These are phyloP conservation scores for Diabrotica undecimpunctata DNA, from an alignment of 1,140 invertebrate species.

Conservation along the genomic window DNA sequence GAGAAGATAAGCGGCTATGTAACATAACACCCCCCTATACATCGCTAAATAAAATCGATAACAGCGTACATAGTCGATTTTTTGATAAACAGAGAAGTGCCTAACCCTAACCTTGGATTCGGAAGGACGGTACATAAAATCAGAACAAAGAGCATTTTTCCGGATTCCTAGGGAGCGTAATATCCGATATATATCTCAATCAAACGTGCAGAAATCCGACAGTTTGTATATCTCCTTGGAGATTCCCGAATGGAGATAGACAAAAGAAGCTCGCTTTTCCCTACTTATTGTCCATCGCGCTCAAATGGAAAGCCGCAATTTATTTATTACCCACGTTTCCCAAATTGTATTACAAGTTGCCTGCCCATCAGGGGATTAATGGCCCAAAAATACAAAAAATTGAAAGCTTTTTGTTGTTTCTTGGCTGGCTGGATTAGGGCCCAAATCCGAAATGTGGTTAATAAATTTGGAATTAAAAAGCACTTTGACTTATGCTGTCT, in stretches of 20 bases:
- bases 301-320: slow-evolving; percentile 29
- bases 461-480: no score
- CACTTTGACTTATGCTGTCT: no score
- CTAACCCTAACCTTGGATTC: background rate
- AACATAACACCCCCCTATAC: no score
- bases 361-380: slow-evolving; percentile 12
- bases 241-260: slow-evolving; percentile 29
- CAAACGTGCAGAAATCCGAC: slow-evolving; percentile 31
- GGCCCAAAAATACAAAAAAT: slow-evolving; percentile 13
- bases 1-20: no score
- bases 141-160: slow-evolving; percentile 16
- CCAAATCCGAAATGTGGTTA: no score
- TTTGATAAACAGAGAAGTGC: no score
- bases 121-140: slow-evolving; percentile 7
- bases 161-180: slow-evolving; percentile 21
- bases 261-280: slow-evolving; percentile 23
- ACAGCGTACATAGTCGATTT: no score
- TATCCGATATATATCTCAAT: slow-evolving; percentile 29
- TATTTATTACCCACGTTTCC: slow-evolving; percentile 28
- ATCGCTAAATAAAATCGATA: no score
- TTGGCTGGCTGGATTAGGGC: no score
- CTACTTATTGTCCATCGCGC: slow-evolving; percentile 25
- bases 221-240: slow-evolving; percentile 30
- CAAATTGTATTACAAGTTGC: slow-evolving; percentile 22
- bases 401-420: background rate